Conservation (phyloP, 1,140 invertebrate species). For the Orchesella cincta region DNA sequence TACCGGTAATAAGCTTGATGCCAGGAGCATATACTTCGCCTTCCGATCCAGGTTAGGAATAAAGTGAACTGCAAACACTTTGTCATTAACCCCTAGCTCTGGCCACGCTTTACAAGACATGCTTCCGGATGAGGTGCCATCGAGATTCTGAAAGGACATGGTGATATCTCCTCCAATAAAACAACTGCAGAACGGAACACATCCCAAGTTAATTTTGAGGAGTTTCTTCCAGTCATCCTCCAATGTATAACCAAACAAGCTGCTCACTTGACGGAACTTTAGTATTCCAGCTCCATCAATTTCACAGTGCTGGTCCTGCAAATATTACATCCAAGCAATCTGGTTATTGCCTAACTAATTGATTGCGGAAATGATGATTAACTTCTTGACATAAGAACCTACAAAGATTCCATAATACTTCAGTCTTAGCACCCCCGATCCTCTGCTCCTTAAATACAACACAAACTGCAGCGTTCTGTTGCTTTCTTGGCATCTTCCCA, state of each 20-base stretch:
- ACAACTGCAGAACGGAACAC: conserved; percentile 37
- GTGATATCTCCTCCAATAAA: not conserved
- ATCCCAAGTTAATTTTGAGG: conserved; percentile 27
- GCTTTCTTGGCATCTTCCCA: conserved; percentile 15
- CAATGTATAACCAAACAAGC: conserved; percentile 31
- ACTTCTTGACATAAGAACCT: not conserved
- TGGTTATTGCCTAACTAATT: no score
- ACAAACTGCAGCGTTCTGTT: conserved; percentile 23
- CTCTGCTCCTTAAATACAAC: conserved; percentile 9
- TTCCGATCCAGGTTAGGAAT: conserved; percentile 39
- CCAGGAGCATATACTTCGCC: conserved; percentile 40
- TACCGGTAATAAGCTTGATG: conserved; percentile 35
- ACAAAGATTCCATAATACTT: conserved; percentile 32
- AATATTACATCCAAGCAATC: no score
- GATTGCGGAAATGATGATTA: not conserved
- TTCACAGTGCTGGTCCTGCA: conserved; percentile 30
- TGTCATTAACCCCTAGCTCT: conserved; percentile 33
- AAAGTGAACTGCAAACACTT: conserved; percentile 34
- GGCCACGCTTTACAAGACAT: conserved; percentile 34
- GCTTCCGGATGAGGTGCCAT: conserved; percentile 35
- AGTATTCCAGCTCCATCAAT: conserved; percentile 37
- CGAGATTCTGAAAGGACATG: conserved; percentile 32
- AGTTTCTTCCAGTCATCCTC: conserved; percentile 35
- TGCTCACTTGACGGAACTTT: conserved; percentile 30
- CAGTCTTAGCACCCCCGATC: conserved; percentile 27